Evolutionary conservation across 2,888 invertebrate species (phyloP).

Genomic region (Netelia inedita): DNA sequence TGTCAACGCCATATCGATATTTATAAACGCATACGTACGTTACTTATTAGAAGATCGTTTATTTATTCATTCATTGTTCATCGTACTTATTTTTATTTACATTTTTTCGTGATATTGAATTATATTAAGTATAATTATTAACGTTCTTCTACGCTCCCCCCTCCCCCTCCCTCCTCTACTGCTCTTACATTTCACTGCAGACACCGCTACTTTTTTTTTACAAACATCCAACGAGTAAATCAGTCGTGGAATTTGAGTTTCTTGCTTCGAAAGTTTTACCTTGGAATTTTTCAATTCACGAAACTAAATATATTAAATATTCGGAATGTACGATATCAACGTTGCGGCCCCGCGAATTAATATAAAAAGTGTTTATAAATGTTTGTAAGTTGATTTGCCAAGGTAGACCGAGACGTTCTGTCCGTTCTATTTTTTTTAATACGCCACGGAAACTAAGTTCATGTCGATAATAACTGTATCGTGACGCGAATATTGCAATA

Average conservation of each 20-base stretch:
- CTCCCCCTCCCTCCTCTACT: no score
- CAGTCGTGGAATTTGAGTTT: slow-evolving; percentile 38
- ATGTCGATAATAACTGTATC: slow-evolving; percentile 84
- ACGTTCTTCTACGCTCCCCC: background rate
- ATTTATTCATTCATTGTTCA: background rate
- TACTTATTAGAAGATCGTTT: background rate
- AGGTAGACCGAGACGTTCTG: slow-evolving; percentile 49
- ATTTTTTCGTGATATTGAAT: slow-evolving; percentile 17
- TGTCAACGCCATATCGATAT: background rate
- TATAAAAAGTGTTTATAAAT: slow-evolving; percentile 35
- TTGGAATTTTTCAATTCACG: slow-evolving; percentile 37
- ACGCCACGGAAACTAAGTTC: slow-evolving; percentile 75
- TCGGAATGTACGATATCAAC: slow-evolving; percentile 46
- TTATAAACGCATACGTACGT: background rate
- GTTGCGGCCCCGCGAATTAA: slow-evolving; percentile 23
- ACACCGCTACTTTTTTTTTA: background rate
- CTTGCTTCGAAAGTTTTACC: slow-evolving; percentile 3
- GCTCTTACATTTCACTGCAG: background rate
- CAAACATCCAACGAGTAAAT: slow-evolving; percentile 4
- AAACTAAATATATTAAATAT: slow-evolving; percentile 58
- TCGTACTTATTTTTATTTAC: background rate
- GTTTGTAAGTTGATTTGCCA: slow-evolving; percentile 71
- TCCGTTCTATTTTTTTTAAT: slow-evolving; percentile 63
- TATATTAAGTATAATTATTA: slow-evolving; percentile 4
- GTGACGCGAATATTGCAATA: slow-evolving; percentile 81